phyloP scores from a whole-genome alignment of 2,888 invertebrate species.

The Drosophila peninsularis region DNA sequence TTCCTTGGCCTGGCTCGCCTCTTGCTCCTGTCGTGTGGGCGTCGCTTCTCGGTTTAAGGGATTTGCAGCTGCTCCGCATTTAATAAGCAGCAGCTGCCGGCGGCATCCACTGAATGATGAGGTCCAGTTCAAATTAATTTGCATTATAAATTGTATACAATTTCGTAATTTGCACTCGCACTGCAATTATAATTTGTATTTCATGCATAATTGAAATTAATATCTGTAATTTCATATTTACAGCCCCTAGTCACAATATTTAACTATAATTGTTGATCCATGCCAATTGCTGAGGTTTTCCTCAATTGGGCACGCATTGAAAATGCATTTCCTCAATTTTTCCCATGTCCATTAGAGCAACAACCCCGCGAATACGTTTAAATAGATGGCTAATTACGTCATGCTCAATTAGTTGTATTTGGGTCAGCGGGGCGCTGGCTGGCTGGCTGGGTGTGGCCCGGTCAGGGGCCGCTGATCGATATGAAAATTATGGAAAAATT shows the following conservation, averaged over 20 bases:
- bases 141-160: conserved; percentile 51
- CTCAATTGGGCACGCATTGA: conserved; percentile 34
- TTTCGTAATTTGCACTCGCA: conserved; percentile 37
- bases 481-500: conserved; percentile 42
- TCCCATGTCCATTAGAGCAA: conserved; percentile 56
- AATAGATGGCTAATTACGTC: conserved; percentile 76
- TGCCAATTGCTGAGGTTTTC: conserved; percentile 18
- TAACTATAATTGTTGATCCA: neutral
- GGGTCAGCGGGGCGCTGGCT: conserved; percentile 62
- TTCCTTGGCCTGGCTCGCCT: conserved; percentile 44
- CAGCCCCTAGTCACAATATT: neutral
- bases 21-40: conserved; percentile 34
- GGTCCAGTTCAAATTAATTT: conserved; percentile 60
- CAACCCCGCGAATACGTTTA: conserved; percentile 44
- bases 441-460: conserved; percentile 29
- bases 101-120: conserved; percentile 36
- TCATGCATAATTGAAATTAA: neutral
- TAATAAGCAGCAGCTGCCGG: conserved; percentile 53
- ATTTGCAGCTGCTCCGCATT: conserved; percentile 59
- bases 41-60: conserved; percentile 60
- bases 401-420: conserved; percentile 75
- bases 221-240: neutral
- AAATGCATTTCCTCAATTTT: conserved; percentile 50
- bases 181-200: conserved; percentile 8
- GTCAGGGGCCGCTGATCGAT: conserved; percentile 48